phyloP scores from a whole-genome alignment of 1,140 invertebrate genomes.

The Cotesia vestalis region DNA sequence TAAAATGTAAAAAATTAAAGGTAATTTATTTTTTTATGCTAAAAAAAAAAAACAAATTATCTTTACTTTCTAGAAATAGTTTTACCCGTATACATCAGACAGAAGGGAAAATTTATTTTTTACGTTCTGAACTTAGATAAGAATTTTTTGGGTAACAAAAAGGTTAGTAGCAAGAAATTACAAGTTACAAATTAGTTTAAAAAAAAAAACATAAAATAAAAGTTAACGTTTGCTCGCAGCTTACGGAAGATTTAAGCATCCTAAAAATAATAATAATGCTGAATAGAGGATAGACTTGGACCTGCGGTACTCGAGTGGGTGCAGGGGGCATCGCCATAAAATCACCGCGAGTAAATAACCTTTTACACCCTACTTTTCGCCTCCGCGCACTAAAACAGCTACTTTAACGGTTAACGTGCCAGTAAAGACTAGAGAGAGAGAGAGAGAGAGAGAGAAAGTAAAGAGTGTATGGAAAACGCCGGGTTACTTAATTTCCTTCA shows the following conservation, averaged over 20 bases:
- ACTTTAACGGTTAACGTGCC: conserved; percentile 28
- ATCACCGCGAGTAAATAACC: conserved; percentile 35
- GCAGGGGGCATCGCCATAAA: conserved; percentile 28
- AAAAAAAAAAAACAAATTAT: too few relatives aligned
- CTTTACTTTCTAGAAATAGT: too few relatives aligned
- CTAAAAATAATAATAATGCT: not conserved
- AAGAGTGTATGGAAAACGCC: not conserved
- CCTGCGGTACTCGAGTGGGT: conserved; percentile 14
- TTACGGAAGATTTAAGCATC: too few relatives aligned
- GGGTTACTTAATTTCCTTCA: conserved; percentile 4
- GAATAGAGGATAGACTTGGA: conserved; percentile 15
- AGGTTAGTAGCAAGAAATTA: not conserved
- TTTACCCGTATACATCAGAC: too few relatives aligned
- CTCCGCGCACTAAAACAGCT: conserved; percentile 21
- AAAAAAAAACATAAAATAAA: too few relatives aligned
- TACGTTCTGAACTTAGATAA: not conserved
- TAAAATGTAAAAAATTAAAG: too few relatives aligned
- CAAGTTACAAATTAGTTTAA: too few relatives aligned
- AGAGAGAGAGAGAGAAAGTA: not conserved
- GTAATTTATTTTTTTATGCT: too few relatives aligned
- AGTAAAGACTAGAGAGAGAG: not conserved
- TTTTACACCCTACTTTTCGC: conserved; percentile 40
- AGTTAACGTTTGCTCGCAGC: too few relatives aligned
- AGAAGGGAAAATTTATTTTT: too few relatives aligned
- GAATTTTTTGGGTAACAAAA: not conserved